Base-by-base conservation (phyloP, 2,113 vertebrate genomes). In the Corynorhinus townsendii region DNA sequence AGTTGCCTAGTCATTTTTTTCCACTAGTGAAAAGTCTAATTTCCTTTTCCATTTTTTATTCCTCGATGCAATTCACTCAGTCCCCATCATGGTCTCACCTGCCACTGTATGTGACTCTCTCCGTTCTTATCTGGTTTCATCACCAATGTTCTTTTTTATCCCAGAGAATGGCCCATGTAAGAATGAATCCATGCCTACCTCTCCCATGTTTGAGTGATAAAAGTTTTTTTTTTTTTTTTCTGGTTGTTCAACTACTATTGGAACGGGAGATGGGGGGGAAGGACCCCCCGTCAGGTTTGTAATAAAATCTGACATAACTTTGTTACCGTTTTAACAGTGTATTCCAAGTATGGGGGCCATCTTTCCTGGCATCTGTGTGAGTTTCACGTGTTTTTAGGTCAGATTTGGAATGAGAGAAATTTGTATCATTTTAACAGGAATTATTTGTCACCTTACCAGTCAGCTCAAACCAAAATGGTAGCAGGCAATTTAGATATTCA, bases 1-100 rank as follows among this genome's bases (percentile, higher is more conserved):
- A 97, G 96, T 98, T 96, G 90, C 97, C 96, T 89, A 98, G 97
- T 97, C 35, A 81, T 96, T 98, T 98, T 97, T 97, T 98, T 97
- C 91, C 94, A 97, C 98, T 96, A 97, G 95, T 95, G 96, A 86
- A 97, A 98, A 96, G 93, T 96, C 96, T 95, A 92, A 97, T 97
- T 96, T 97, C 95, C 82, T 97, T 98, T 98, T 83, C 95, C 98
- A 97, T 97, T 97, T 95, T 96, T 97, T 95, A 96, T 96, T 98
- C 94, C 54, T 90, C 97, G 96, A 56, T 66, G 84, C 91, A 97
- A 95, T 97, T 97, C 86, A 94, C 97, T 97, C 94, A 92, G 62
- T 97, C 93, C 96, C 96, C 87, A 89, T 89, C 97, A 91, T 73
- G 75, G 79, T 92, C 91, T 85, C 90, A 76, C 90, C 90, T 95